Base-by-base conservation (phyloP, 53 echinoderm and acorn worm species). In the Actinopyga echinites region DNA sequence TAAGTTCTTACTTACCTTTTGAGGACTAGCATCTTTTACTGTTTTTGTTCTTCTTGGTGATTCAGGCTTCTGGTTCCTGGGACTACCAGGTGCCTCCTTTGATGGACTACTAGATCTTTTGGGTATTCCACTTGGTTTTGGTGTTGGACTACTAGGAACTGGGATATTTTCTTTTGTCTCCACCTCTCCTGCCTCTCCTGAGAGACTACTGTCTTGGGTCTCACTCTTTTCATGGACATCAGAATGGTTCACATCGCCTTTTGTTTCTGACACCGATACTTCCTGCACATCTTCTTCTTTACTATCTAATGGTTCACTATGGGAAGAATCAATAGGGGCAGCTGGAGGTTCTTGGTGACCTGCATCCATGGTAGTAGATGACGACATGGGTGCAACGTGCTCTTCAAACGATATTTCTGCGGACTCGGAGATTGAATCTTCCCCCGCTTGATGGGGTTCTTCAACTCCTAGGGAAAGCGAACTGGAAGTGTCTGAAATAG, bases 401-500 rank as follows among this genome's bases (percentile, higher is more conserved):
- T 75, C 75, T 75, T 75, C 53, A 30, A 75, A 75, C 19, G 75
- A 75, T 30, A 75, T 75, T 25, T 75, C 75, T 10, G 52, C 52
- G 29, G 75, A 75, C 44, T 54, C 75, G 6, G 75, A 75, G 15
- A 75, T 30, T 28, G 75, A 75, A 54, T 75, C 75, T n/a, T 75
- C 75, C 30, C 75, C 75, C 8, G 75, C 49, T 52, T 75, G 75
- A 19, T 52, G 49, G n/a, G 75, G 75, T 75, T 75, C 75, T 28
- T 75, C 75, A 10, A 75, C 75, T 22, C 75, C 75, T 4, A 75
- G 54, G 21, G 75, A 75, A 17, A 75, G 49, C 20, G 75, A 75
- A 30, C 75, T 75, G 53, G 75, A 75, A 75, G 75, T 79, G 32
- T 79, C 80, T 5, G 80, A 59, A 60, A 57, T 35, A 12, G 58